Percentiles rank a stretch among this genome's conserved stretches.
phyloP scores from a whole-genome alignment of 2,113 vertebrate species.

The Nycticorax nycticorax region DNA sequence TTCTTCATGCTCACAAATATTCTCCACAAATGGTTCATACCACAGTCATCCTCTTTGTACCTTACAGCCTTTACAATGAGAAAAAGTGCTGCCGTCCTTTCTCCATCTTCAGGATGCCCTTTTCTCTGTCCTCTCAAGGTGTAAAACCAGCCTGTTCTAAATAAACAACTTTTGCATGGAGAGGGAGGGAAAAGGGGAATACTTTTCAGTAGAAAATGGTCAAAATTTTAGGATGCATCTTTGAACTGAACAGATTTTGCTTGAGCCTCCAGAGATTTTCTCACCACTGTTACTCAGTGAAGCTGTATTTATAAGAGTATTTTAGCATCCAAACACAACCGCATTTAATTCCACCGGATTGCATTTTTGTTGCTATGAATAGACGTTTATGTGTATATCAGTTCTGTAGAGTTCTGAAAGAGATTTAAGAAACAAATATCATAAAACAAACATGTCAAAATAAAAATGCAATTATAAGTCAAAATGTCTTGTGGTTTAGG shows the following conservation, averaged over 20 bases:
- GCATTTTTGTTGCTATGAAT: slow-evolving; percentile 13
- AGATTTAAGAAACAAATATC: slow-evolving; percentile 32
- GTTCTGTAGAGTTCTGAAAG: neutral
- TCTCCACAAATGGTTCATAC: neutral
- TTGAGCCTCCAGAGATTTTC: slow-evolving; percentile 20
- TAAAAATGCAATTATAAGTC: slow-evolving; percentile 31
- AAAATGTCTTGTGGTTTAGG: neutral
- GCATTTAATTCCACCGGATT: slow-evolving; percentile 40
- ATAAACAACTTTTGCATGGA: neutral
- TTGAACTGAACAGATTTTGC: neutral
- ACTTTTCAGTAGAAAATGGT: neutral
- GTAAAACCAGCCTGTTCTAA: neutral
- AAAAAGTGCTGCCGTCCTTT: neutral
- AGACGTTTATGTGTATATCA: neutral
- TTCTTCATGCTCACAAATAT: neutral
- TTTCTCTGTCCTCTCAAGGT: neutral
- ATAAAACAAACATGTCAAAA: slow-evolving; percentile 8
- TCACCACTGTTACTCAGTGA: neutral
- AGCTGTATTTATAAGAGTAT: slow-evolving; percentile 40
- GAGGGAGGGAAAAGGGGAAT: neutral
- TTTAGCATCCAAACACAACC: slow-evolving; percentile 36
- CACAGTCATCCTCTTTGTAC: neutral
- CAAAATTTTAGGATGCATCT: neutral
- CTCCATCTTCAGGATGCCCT: neutral
- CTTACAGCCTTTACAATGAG: neutral